Base-by-base conservation (phyloP, 2,113 vertebrate species). In the Bettongia penicillata region DNA sequence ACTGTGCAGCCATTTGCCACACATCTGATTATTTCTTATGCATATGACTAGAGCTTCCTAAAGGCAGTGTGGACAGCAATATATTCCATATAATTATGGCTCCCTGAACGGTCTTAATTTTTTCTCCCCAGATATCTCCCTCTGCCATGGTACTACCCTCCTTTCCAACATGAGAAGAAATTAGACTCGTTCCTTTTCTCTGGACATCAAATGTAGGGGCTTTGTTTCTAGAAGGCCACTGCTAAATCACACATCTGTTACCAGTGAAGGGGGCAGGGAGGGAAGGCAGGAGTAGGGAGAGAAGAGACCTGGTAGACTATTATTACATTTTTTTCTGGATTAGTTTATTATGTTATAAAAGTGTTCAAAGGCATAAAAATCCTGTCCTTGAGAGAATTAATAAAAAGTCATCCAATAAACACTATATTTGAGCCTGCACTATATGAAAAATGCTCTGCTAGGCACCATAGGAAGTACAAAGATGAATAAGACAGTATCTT, bases 221-320 rank as follows among this genome's bases (percentile, higher is more conserved):
- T 52, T 77, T 91, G 53, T 93, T 51, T 96, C 90, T 52, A 94
- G n/a, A 90, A 43, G 94, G n/a, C 49, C 50, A 51, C 50, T 89
- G n/a, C 93, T 97, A 51, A 92, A 97, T 93, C 55, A 43, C 52
- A 57, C n/a, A 91, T 94, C 94, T 94, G 94, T 55, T 93, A 90
- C 51, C 52, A 96, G 53, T 89, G 57, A 55, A 49, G 84, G 31
- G 95, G 96, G n/a, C 93, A 47, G 94, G n/a, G 94, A 47, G 94
- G 89, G 31, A 12, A 51, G 93, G 95, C 53, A 94, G 84, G 93
- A 92, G 90, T 89, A 14, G n/a, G 92, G 5, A 23, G n/a, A 84
- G 19, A 43, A 84, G n/a, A 84, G 19, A 84, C n/a, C 16, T 19
- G 37, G 61, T n/a, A n/a, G 61, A 16, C 37, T 52, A 6, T 47